These are phyloP conservation scores for Atherinomorus stipes DNA, from an alignment of 2,113 vertebrate species.

Conservation along the genomic window DNA sequence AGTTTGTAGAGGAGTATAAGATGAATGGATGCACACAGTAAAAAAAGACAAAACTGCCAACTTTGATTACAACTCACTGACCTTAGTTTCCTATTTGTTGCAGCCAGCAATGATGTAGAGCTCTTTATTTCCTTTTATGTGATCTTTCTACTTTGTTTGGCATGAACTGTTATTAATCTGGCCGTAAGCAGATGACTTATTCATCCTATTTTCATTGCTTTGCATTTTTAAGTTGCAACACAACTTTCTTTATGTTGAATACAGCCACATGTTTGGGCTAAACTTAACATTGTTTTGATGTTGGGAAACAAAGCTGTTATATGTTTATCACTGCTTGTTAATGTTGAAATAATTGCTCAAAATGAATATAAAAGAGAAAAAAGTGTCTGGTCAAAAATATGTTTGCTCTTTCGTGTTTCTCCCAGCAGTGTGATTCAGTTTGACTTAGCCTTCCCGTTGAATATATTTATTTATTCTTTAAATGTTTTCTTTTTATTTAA, in stretches of 20 bases:
- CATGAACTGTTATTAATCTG: not conserved
- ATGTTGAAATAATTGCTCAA: not conserved
- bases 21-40: conserved; percentile 72
- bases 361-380: not conserved
- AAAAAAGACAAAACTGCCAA: conserved; percentile 13
- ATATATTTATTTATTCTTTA: conserved; percentile 60
- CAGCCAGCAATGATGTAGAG: not conserved
- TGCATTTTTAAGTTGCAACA: not conserved
- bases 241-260: not conserved
- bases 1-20: conserved; percentile 65
- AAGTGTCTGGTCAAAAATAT: conserved; percentile 9
- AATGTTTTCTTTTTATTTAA: conserved; percentile 24
- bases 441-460: conserved; percentile 66
- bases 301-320: not conserved
- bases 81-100: not conserved
- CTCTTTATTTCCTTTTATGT: not conserved
- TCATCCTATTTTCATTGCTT: not conserved
- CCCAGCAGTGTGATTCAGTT: conserved; percentile 47
- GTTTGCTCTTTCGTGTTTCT: conserved; percentile 10
- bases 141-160: not conserved
- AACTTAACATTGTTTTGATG: not conserved
- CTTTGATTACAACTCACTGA: not conserved
- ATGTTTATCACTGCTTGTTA: conserved; percentile 1
- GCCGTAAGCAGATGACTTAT: not conserved
- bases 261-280: conserved; percentile 1